A percentile compares a stretch with the other conserved stretches of the same genome.
Evolutionary conservation across 2,797 vertebrate genomes (phyloP).

Genomic region (Fistularia commersonii): DNA sequence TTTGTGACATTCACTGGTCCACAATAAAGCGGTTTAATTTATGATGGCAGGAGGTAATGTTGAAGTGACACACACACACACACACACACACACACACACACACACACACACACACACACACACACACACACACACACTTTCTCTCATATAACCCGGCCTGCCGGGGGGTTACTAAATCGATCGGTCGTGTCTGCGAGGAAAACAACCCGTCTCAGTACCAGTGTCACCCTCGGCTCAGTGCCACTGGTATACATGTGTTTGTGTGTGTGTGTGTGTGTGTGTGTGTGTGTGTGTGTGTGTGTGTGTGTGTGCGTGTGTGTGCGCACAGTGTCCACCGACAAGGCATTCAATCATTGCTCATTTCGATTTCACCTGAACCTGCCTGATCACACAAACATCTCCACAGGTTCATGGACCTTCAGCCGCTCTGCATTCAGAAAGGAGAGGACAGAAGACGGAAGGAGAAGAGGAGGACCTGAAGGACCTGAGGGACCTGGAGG

Average conservation of each 20-base stretch:
- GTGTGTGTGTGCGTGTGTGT: too few species aligned
- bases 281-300: not conserved
- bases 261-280: conserved; percentile 1
- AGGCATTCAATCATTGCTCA: conserved; percentile 14
- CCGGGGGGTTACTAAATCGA: conserved; percentile 37
- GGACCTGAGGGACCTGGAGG: too few species aligned
- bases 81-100: not conserved
- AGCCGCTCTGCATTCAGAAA: conserved; percentile 16
- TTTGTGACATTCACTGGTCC: conserved; percentile 38
- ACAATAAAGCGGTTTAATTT: conserved; percentile 46
- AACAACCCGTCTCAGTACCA: conserved; percentile 21
- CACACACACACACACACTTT: conserved; percentile 1
- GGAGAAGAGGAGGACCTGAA: too few species aligned
- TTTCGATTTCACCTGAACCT: conserved; percentile 26
- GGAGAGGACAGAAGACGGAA: too few species aligned
- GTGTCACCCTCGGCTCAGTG: conserved; percentile 5
- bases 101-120: not conserved
- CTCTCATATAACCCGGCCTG: conserved; percentile 11
- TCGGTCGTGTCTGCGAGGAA: conserved; percentile 34
- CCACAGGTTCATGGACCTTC: not conserved
- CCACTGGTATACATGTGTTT: conserved; percentile 14
- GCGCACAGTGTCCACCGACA: not conserved
- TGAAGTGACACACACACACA: conserved; percentile 3
- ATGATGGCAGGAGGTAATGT: conserved; percentile 26
- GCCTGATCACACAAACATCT: too few species aligned